phyloP scores from a whole-genome alignment of 1,140 invertebrate species.

The Oncopeltus fasciatus region DNA sequence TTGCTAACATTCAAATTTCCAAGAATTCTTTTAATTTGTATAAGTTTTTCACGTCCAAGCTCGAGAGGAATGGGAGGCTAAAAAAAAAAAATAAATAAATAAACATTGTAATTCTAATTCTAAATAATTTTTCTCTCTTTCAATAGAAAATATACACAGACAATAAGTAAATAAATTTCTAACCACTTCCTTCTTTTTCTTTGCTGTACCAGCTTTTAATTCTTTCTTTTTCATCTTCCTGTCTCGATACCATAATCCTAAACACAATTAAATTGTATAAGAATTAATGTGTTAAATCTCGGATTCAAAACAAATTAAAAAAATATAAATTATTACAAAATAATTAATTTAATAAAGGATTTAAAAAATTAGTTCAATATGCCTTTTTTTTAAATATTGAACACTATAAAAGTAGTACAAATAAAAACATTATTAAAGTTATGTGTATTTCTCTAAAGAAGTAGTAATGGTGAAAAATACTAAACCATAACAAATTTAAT shows the following conservation, averaged over 20 bases:
- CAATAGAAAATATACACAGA: neutral
- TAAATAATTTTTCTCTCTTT: neutral
- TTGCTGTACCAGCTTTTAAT: neutral
- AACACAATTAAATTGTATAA: neutral
- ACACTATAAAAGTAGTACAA: too few relatives aligned
- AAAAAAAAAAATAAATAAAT: neutral
- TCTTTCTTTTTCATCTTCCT: neutral
- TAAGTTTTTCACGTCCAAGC: neutral
- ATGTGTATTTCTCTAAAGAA: too few relatives aligned
- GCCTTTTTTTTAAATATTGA: too few relatives aligned
- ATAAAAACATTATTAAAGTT: too few relatives aligned
- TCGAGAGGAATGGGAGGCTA: neutral
- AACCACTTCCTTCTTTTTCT: neutral
- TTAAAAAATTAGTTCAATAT: too few relatives aligned
- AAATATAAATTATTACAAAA: neutral
- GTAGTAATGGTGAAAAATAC: too few relatives aligned
- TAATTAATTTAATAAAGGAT: neutral
- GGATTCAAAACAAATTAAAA: neutral
- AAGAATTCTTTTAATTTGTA: neutral
- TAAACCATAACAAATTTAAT: too few relatives aligned
- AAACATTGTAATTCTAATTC: neutral
- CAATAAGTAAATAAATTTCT: neutral
- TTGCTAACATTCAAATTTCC: neutral
- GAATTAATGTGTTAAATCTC: neutral
- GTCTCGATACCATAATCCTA: neutral